Evolutionary conservation across 1,140 invertebrate species (phyloP).

Genomic region (Drosophila orosa): DNA sequence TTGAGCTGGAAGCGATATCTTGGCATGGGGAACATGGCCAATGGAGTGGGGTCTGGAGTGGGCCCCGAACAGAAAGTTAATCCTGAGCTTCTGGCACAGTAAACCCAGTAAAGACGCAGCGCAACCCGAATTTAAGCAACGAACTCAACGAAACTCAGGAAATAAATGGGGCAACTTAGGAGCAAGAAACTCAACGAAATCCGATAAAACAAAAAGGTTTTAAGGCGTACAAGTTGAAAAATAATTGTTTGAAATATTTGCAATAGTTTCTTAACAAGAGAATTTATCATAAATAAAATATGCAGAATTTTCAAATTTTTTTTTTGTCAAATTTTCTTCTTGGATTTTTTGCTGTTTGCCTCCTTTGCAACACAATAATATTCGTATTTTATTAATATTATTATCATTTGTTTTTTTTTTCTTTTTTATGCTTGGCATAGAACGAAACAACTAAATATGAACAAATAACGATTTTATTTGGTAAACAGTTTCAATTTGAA

Average conservation of each 20-base stretch:
- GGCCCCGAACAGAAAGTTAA: slow-evolving; percentile 52
- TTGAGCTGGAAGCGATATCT: slow-evolving; percentile 62
- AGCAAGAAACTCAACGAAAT: slow-evolving; percentile 49
- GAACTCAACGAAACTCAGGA: slow-evolving; percentile 36
- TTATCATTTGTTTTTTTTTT: slow-evolving; percentile 30
- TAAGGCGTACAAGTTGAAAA: slow-evolving; percentile 69
- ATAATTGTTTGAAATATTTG: slow-evolving; percentile 76
- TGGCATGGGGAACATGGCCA: slow-evolving; percentile 53
- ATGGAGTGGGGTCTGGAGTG: slow-evolving; percentile 29
- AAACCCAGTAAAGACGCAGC: slow-evolving; percentile 71
- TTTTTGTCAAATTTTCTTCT: slow-evolving; percentile 50
- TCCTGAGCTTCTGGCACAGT: slow-evolving; percentile 51
- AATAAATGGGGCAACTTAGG: slow-evolving; percentile 26
- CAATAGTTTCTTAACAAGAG: slow-evolving; percentile 77
- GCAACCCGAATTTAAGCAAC: slow-evolving; percentile 71
- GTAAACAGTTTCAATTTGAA: slow-evolving; percentile 81
- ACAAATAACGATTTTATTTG: slow-evolving; percentile 77
- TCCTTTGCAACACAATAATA: slow-evolving; percentile 60
- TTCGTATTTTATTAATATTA: slow-evolving; percentile 51
- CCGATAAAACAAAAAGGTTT: slow-evolving; percentile 35
- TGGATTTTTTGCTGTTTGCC: slow-evolving; percentile 64
- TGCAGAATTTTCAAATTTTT: slow-evolving; percentile 80
- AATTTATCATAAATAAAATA: slow-evolving; percentile 78
- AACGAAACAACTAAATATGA: slow-evolving; percentile 83
- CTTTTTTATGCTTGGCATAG: slow-evolving; percentile 63